Percentiles rank a stretch among this genome's conserved stretches.
Evolutionary conservation across 2,113 vertebrate species (phyloP).

Genomic region (Anoura caudifer): DNA sequence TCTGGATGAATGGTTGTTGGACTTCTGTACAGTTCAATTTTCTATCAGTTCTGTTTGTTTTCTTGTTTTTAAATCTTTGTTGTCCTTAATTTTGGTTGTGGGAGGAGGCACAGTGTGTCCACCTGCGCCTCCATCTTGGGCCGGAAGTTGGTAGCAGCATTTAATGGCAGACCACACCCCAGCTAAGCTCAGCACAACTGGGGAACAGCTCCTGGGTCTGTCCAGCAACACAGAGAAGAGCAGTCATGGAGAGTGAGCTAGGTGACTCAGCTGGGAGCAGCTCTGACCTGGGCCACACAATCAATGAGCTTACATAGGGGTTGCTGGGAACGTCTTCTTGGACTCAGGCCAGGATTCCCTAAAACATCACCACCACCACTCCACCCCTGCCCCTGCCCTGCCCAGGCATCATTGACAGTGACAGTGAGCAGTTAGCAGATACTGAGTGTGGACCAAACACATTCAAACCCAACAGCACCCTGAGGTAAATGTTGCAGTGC

Average conservation of each 20-base stretch:
- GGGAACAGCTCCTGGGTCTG: neutral
- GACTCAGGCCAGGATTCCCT: neutral
- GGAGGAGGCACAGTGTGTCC: too few relatives aligned
- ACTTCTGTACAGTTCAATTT: too few relatives aligned
- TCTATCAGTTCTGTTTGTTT: too few relatives aligned
- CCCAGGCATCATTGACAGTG: neutral
- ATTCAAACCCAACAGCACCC: neutral
- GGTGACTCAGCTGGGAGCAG: conserved; percentile 40
- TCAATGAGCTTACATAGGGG: neutral
- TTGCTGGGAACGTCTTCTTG: neutral
- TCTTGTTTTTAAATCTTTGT: too few relatives aligned
- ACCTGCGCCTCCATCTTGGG: too few relatives aligned
- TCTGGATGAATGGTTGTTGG: too few relatives aligned
- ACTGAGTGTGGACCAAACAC: rapidly evolving
- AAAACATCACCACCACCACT: neutral
- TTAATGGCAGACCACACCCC: neutral
- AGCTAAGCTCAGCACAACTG: neutral
- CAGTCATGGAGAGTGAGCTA: neutral
- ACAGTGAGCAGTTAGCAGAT: neutral
- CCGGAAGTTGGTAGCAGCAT: neutral
- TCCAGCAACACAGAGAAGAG: rapidly evolving
- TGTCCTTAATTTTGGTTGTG: too few relatives aligned
- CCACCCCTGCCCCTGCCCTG: neutral
- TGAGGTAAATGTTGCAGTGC: neutral
- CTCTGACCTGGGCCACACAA: neutral